Percentiles rank a stretch among this genome's conserved stretches.
Conservation (phyloP, 1,140 invertebrate genomes). For the Drosophila yakuba region DNA sequence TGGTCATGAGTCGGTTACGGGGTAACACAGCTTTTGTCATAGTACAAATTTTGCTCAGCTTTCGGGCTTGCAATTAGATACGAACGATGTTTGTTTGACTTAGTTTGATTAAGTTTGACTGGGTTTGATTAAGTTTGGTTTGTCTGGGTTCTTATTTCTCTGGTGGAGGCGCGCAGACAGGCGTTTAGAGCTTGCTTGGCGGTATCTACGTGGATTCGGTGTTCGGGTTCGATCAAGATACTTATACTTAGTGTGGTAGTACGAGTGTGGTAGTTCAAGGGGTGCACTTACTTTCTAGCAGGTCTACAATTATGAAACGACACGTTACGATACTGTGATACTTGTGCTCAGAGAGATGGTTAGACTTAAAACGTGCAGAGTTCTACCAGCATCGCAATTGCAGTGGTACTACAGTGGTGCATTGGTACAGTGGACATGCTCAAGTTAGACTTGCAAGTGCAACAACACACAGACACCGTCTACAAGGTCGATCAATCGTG, state of each 20-base stretch:
- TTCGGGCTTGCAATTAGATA: slow-evolving; percentile 22
- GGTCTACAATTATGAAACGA: slow-evolving; percentile 55
- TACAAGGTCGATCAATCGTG: slow-evolving; percentile 48
- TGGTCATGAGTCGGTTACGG: slow-evolving; percentile 34
- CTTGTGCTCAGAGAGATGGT: slow-evolving; percentile 54
- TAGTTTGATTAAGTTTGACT: slow-evolving; percentile 17
- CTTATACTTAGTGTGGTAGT: slow-evolving; percentile 35
- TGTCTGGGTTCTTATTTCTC: slow-evolving; percentile 15
- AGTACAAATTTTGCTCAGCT: slow-evolving; percentile 13
- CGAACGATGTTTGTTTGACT: slow-evolving; percentile 19
- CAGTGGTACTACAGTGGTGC: slow-evolving; percentile 37
- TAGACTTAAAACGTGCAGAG: slow-evolving; percentile 68
- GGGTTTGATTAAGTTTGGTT: background rate
- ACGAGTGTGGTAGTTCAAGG: slow-evolving; percentile 11
- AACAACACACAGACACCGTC: slow-evolving; percentile 55
- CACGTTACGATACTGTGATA: slow-evolving; percentile 14
- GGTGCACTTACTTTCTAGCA: slow-evolving; percentile 60
- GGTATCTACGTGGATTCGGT: slow-evolving; percentile 39
- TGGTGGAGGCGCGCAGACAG: slow-evolving; percentile 62
- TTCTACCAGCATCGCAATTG: slow-evolving; percentile 41
- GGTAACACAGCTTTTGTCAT: slow-evolving; percentile 7
- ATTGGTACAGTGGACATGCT: slow-evolving; percentile 52
- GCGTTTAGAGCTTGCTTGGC: slow-evolving; percentile 46
- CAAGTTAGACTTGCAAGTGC: slow-evolving; percentile 43
- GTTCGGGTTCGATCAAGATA: slow-evolving; percentile 30